Percentiles rank a stretch among this genome's conserved stretches.
Evolutionary conservation across 2,888 invertebrate species (phyloP).

Genomic region (Tipula confusa): DNA sequence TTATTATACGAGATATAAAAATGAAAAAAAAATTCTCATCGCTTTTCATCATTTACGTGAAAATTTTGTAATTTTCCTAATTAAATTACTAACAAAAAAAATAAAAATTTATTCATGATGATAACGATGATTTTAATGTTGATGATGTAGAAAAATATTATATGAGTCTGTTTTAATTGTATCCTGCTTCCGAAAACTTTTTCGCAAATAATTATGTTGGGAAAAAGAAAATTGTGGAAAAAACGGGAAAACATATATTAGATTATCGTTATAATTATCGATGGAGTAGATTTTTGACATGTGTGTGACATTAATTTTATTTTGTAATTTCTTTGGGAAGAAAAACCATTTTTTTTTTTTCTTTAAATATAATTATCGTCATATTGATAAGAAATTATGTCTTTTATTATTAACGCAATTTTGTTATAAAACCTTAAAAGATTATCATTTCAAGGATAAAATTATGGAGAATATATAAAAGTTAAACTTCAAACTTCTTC

Average conservation of each 20-base stretch:
- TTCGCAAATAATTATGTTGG: background rate
- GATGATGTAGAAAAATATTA: background rate
- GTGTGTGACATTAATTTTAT: no score
- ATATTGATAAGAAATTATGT: no score
- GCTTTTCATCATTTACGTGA: background rate
- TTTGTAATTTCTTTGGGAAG: no score
- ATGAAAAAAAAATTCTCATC: background rate
- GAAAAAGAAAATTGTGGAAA: background rate
- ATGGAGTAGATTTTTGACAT: background rate
- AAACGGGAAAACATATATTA: background rate
- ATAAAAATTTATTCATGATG: background rate
- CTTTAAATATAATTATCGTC: no score
- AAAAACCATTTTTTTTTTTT: no score
- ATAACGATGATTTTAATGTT: background rate
- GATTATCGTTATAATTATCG: background rate
- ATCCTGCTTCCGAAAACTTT: background rate
- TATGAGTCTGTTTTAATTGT: background rate
- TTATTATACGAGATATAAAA: background rate
- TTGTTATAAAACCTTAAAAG: no score
- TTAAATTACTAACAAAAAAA: background rate
- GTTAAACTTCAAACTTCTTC: no score
- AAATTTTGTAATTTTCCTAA: slow-evolving; percentile 15
- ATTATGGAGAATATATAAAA: no score
- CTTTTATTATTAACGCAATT: no score
- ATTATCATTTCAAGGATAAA: no score